These are phyloP conservation scores for Drosophila sulfurigaster DNA, from an alignment of 1,140 invertebrate genomes.

Conservation along the genomic window DNA sequence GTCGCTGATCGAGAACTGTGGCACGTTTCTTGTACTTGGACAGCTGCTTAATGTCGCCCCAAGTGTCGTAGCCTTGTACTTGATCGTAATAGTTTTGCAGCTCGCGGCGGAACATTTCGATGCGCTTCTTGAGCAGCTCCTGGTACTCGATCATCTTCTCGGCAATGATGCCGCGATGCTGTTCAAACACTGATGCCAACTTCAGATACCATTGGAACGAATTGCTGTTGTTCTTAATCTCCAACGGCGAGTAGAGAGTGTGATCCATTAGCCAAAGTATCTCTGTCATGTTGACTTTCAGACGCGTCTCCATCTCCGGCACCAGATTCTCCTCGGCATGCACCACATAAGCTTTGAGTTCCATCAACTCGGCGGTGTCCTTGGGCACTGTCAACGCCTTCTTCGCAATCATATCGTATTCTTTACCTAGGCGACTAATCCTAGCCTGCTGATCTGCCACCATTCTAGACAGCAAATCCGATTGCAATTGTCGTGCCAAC, in stretches of 20 bases:
- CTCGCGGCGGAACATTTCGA: slow-evolving; percentile 87
- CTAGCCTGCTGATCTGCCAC: slow-evolving; percentile 91
- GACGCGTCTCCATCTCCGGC: slow-evolving; percentile 90
- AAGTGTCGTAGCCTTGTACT: slow-evolving; percentile 94
- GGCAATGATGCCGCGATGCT: slow-evolving; percentile 91
- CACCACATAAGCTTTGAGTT: slow-evolving; percentile 91
- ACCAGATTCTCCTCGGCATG: slow-evolving; percentile 89
- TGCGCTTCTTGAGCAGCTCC: slow-evolving; percentile 88
- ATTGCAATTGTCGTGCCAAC: slow-evolving; percentile 89
- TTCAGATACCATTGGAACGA: slow-evolving; percentile 94
- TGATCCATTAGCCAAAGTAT: slow-evolving; percentile 90
- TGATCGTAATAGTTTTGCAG: slow-evolving; percentile 92
- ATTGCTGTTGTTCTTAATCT: slow-evolving; percentile 94
- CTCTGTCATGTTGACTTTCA: slow-evolving; percentile 86
- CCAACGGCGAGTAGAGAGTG: slow-evolving; percentile 90
- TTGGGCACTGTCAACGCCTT: slow-evolving; percentile 91
- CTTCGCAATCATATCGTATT: slow-evolving; percentile 93
- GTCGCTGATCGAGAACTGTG: slow-evolving; percentile 89
- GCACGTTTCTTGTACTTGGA: slow-evolving; percentile 94
- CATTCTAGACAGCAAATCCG: slow-evolving; percentile 90
- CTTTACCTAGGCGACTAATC: slow-evolving; percentile 91
- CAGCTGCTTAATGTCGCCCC: slow-evolving; percentile 95
- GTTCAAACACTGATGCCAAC: slow-evolving; percentile 92
- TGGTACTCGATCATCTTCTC: slow-evolving; percentile 95
- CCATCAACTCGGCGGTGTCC: slow-evolving; percentile 94